A percentile compares a stretch with the other conserved stretches of the same genome.
Conservation (phyloP, 2,113 vertebrate species). For the Brachypodius melanocephalos region DNA sequence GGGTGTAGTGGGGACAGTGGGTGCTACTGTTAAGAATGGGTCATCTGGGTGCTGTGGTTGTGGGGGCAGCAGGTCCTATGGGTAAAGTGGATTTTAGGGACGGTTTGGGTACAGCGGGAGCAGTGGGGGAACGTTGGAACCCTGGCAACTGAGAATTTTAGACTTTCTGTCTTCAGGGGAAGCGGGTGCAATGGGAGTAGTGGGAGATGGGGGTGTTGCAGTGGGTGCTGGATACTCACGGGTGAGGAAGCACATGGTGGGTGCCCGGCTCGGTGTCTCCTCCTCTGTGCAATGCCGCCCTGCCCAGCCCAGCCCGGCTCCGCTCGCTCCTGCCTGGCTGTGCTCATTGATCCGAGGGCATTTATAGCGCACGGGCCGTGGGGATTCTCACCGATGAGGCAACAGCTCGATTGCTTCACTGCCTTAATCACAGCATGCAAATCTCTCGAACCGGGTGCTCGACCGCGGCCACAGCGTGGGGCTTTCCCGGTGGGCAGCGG, state of each 20-base stretch:
- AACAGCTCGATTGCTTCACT: constrained; percentile 47
- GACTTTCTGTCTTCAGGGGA: too few species aligned
- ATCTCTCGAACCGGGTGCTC: not conserved
- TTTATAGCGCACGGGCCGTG: constrained; percentile 27
- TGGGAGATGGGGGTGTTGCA: not conserved
- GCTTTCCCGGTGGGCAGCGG: not conserved
- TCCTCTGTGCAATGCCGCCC: not conserved
- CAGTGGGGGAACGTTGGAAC: too few species aligned
- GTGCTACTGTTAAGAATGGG: not conserved
- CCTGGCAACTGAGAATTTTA: too few species aligned
- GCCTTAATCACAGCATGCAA: constrained; percentile 48
- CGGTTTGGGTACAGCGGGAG: not conserved
- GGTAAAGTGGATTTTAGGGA: not conserved
- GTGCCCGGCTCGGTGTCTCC: not conserved
- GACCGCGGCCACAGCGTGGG: not conserved
- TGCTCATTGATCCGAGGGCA: constrained; percentile 39
- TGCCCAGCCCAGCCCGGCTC: not conserved
- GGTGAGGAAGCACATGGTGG: constrained; percentile 8
- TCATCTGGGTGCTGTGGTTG: not conserved
- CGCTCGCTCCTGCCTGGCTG: not conserved
- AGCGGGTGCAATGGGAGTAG: too few species aligned
- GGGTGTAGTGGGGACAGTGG: not conserved
- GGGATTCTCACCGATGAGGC: constrained; percentile 55
- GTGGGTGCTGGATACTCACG: not conserved
- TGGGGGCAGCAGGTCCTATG: too few species aligned